Percentiles rank a stretch among this genome's conserved stretches.
These are phyloP conservation scores for Nycticebus coucang DNA, from an alignment of 2,113 vertebrate species.

Conservation along the genomic window DNA sequence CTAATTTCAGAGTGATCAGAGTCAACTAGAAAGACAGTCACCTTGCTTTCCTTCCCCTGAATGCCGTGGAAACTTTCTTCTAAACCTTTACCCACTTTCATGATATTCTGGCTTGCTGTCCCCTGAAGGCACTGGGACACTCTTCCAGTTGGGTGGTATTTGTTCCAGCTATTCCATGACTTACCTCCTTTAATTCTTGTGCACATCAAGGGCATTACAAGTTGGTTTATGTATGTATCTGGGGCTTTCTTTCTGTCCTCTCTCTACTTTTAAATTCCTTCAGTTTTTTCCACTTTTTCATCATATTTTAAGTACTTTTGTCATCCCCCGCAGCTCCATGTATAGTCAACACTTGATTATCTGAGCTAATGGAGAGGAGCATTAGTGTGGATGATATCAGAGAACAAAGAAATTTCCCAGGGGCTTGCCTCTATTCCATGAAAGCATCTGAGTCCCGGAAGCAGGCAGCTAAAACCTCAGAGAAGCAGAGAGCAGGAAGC, in stretches of 20 bases:
- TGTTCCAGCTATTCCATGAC: not conserved
- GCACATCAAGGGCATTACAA: not conserved
- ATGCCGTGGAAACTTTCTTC: not conserved
- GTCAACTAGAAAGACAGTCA: not conserved
- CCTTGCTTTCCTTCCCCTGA: not conserved
- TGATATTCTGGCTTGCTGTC: not conserved
- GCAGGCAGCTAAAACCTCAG: conserved; percentile 58
- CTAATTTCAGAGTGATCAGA: not conserved
- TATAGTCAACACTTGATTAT: conserved; percentile 79
- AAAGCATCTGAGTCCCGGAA: conserved; percentile 69
- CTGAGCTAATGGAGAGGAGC: conserved; percentile 77
- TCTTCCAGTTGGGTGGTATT: not conserved
- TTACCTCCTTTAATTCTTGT: conserved; percentile 9
- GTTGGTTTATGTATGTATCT: not conserved
- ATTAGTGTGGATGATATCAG: conserved; percentile 75
- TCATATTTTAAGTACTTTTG: conserved; percentile 67
- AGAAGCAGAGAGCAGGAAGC: conserved; percentile 63
- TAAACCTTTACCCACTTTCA: not conserved
- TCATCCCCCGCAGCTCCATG: conserved; percentile 66
- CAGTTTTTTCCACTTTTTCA: conserved; percentile 63
- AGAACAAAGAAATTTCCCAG: conserved; percentile 80
- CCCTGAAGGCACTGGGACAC: not conserved
- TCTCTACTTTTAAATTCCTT: conserved; percentile 29
- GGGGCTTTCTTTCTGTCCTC: not conserved
- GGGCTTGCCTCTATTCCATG: conserved; percentile 70